Base-by-base conservation (phyloP, 2,888 invertebrate species). In the Norana najaformis region DNA sequence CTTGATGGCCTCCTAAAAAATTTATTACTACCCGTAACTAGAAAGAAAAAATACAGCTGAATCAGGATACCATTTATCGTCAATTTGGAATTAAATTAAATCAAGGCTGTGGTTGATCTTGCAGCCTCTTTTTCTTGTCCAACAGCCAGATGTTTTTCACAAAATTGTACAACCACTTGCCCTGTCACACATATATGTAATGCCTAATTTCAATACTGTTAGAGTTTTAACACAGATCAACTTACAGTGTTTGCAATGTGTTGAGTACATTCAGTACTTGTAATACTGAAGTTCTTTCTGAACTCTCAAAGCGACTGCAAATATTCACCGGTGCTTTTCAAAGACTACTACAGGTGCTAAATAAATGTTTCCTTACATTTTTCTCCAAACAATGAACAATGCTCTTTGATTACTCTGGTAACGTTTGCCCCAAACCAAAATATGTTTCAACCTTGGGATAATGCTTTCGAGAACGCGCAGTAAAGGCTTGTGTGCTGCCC, bases 1-100 rank as follows among this genome's bases (percentile, higher is more conserved):
- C 69, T 92, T 92, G 14, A 94, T 93, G 13, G 94, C 94, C 89
- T 94, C 94, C 94, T 94, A 92, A n/a, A 92, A 92, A n/a, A n/a
- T n/a, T n/a, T n/a, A n/a, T n/a, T n/a, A 69, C n/a, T 11, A 69
- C n/a, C 30, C 13, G 69, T n/a, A 69, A n/a, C 8, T 5, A 69
- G 11, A 16, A 83, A 88, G 89, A 38, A 37, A 47, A 37, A 89
- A 23, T 34, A 83, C 18, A 83, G 23, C 37, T 34, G 16, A 39
- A n/a, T 41, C 18, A 23, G 11, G 83, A 83, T 34, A 83, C n/a
- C 2, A 5, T 23, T 5, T 36, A 36, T 23, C 14, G 23, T 85
- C 85, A n/a, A 69, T 69, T 8, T n/a, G n/a, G n/a, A n/a, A 11
- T 69, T 69, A 69, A 69, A 69, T 69, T 69, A n/a, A n/a, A 69